phyloP scores from a whole-genome alignment of 2,797 vertebrate species.

The Parauchenoglanis punctatus region DNA sequence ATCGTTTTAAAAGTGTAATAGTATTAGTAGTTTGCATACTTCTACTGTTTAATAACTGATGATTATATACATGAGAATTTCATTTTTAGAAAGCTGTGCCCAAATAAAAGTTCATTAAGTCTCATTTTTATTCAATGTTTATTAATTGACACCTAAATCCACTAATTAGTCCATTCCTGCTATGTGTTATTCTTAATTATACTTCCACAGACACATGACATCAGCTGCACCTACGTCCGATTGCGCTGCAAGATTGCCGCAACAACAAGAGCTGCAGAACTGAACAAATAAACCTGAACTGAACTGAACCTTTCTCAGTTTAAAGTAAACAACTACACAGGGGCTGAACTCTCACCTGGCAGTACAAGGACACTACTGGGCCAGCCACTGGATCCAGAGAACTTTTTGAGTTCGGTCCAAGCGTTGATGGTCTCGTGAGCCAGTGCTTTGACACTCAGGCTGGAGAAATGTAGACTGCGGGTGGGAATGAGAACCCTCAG shows the following conservation, averaged over 20 bases:
- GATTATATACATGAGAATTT: no score
- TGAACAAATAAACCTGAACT: no score
- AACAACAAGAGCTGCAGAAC: no score
- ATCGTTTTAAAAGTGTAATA: neutral
- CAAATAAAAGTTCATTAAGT: neutral
- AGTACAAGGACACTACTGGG: constrained; percentile 92
- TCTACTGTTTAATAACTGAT: neutral
- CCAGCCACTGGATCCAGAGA: constrained; percentile 92
- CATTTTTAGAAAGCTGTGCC: neutral
- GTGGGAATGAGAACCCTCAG: constrained; percentile 93
- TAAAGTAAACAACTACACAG: neutral
- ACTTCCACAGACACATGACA: neutral
- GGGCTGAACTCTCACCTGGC: constrained; percentile 79
- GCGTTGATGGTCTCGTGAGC: constrained; percentile 95
- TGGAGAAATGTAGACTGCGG: constrained; percentile 84
- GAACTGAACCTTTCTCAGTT: neutral
- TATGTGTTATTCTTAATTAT: neutral
- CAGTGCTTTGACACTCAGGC: constrained; percentile 84
- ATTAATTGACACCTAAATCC: neutral
- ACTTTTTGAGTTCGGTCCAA: constrained; percentile 97
- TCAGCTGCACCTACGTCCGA: neutral
- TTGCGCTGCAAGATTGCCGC: no score
- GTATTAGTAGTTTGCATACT: neutral
- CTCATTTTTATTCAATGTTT: neutral
- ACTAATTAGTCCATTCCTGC: neutral